These are phyloP conservation scores for Hucho hucho DNA, from an alignment of 2,113 vertebrate genomes.

Conservation along the genomic window DNA sequence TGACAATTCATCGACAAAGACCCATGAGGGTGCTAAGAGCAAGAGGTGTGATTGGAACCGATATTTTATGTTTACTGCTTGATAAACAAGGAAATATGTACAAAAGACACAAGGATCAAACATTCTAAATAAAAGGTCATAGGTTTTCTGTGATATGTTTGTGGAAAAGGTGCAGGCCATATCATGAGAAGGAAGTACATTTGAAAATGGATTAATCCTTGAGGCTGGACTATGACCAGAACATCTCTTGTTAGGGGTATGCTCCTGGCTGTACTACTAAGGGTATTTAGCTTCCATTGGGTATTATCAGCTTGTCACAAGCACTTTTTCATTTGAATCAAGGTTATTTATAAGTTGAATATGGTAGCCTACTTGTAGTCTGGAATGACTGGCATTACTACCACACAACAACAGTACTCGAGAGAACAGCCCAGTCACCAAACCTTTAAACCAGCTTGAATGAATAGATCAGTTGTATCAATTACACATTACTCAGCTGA, in stretches of 20 bases:
- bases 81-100: too few species aligned
- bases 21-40: too few species aligned
- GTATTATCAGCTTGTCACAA: background rate
- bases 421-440: background rate
- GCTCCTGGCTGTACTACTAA: background rate
- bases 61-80: too few species aligned
- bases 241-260: background rate
- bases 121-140: too few species aligned
- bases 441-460: conserved; percentile 16
- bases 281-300: conserved; percentile 13
- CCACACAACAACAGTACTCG: background rate
- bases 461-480: background rate
- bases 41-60: too few species aligned
- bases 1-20: too few species aligned
- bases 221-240: background rate
- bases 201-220: background rate
- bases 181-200: background rate
- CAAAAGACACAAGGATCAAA: too few species aligned
- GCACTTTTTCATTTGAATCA: background rate
- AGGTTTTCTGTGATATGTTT: too few species aligned
- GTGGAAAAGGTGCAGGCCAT: too few species aligned
- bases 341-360: conserved; percentile 4
- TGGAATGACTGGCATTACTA: background rate
- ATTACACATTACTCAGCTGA: background rate
- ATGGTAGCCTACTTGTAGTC: background rate